Conservation (phyloP, 2,797 vertebrate genomes). For the Gastrophryne carolinensis region DNA sequence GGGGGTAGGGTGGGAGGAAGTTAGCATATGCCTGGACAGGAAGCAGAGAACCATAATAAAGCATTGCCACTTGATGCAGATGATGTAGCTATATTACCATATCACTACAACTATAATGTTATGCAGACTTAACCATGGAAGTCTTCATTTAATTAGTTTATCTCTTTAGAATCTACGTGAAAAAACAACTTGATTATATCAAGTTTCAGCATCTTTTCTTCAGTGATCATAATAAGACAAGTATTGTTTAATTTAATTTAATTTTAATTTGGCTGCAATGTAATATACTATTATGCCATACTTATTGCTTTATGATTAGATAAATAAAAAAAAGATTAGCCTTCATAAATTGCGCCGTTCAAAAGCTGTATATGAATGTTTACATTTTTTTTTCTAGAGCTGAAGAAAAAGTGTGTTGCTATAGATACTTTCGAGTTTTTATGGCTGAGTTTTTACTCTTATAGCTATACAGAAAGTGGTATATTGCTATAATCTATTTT, state of each 20-base stretch:
- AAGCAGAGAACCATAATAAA: too few relatives aligned
- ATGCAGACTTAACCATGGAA: background rate
- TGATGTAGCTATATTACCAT: too few relatives aligned
- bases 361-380: too few relatives aligned
- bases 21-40: too few relatives aligned
- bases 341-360: too few relatives aligned
- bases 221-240: too few relatives aligned
- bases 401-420: constrained; percentile 29
- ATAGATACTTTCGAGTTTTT: constrained; percentile 17
- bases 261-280: background rate
- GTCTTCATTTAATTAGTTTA: too few relatives aligned
- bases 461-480: constrained; percentile 9
- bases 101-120: too few relatives aligned
- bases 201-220: background rate
- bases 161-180: too few relatives aligned
- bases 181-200: background rate
- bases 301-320: background rate
- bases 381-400: constrained; percentile 3
- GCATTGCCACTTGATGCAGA: too few relatives aligned
- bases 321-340: background rate
- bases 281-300: background rate
- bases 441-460: constrained; percentile 2
- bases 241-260: too few relatives aligned
- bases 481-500: constrained; percentile 40
- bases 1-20: too few relatives aligned